Conservation (phyloP, 2,113 vertebrate genomes). For the Oncorhynchus nerka region DNA sequence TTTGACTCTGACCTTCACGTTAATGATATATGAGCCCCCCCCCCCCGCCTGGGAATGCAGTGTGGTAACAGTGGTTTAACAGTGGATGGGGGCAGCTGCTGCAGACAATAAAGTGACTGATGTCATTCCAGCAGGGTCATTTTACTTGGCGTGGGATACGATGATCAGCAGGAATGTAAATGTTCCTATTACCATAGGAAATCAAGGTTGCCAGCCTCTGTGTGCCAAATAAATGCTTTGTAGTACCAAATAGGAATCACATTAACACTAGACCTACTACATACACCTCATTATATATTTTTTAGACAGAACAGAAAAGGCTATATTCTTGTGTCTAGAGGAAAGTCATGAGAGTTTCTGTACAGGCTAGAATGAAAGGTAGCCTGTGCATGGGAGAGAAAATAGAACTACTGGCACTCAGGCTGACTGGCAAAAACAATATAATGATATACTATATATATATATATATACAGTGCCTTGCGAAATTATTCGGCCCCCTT, state of each 20-base stretch:
- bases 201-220: constrained; percentile 27
- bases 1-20: constrained; percentile 75
- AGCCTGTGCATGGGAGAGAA: no score
- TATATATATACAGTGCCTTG: no score
- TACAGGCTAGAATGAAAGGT: no score
- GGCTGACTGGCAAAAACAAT: no score
- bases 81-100: constrained; percentile 37
- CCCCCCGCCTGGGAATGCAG: constrained; percentile 46
- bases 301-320: no score
- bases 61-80: constrained; percentile 23
- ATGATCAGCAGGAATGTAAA: constrained; percentile 37
- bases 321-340: no score
- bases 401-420: no score
- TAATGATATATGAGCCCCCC: constrained; percentile 69
- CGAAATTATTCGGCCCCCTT: no score
- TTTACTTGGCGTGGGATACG: constrained; percentile 20
- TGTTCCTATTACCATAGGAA: constrained; percentile 28
- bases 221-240: constrained; percentile 6
- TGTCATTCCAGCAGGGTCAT: constrained; percentile 50
- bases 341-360: no score
- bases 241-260: not conserved
- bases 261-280: not conserved
- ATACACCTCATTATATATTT: no score
- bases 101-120: constrained; percentile 60
- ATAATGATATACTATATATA: no score